A percentile compares a stretch with the other conserved stretches of the same genome.
Evolutionary conservation across 2,888 invertebrate genomes (phyloP).

Genomic region (Clusia tigrina): DNA sequence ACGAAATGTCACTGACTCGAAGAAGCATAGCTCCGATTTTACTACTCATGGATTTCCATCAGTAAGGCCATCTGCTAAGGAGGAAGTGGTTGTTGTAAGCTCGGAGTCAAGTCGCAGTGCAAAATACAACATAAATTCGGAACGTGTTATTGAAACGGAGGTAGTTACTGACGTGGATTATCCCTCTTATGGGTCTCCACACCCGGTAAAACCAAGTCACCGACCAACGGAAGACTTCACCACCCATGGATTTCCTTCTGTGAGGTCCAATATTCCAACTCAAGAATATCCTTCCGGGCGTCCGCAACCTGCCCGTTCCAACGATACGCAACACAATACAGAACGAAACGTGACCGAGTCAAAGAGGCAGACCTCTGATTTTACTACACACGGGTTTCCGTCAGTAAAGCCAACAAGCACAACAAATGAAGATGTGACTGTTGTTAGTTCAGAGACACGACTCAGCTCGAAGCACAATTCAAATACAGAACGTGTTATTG

Average conservation of each 20-base stretch:
- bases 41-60: slow-evolving; percentile 23
- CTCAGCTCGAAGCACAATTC: slow-evolving; percentile 39
- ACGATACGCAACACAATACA: slow-evolving; percentile 19
- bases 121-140: slow-evolving; percentile 46
- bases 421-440: slow-evolving; percentile 34
- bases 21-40: slow-evolving; percentile 13
- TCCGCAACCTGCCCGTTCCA: slow-evolving; percentile 31
- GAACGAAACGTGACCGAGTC: background rate
- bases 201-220: no score
- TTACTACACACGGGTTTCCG: slow-evolving; percentile 22
- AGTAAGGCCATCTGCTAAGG: slow-evolving; percentile 21
- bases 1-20: background rate
- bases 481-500: slow-evolving; percentile 49
- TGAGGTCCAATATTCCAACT: slow-evolving; percentile 5
- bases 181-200: slow-evolving; percentile 22
- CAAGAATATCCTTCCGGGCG: slow-evolving; percentile 35
- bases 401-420: slow-evolving; percentile 20
- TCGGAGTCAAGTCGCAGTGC: slow-evolving; percentile 34
- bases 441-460: slow-evolving; percentile 37
- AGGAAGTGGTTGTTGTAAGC: slow-evolving; percentile 38
- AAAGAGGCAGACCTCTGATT: slow-evolving; percentile 10
- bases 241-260: slow-evolving; percentile 28
- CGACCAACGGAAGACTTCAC: slow-evolving; percentile 14
- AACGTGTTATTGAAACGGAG: slow-evolving; percentile 48
- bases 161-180: slow-evolving; percentile 35